Conservation (phyloP, 92 coral and sea anemone genomes). For the Pocillopora grandis region DNA sequence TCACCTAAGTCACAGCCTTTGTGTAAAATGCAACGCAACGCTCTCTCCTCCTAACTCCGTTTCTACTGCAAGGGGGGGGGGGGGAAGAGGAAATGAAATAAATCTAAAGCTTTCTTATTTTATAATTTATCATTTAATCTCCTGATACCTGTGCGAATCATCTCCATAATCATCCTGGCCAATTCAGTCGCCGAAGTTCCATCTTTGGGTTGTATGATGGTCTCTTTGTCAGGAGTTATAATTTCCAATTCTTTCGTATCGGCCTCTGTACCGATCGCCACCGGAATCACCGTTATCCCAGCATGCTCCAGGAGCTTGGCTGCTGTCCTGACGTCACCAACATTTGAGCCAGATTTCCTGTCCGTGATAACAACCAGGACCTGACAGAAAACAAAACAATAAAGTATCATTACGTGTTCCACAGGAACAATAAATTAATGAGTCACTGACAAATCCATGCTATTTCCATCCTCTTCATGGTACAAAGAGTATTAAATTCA, state of each 20-base stretch:
- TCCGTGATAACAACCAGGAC: constrained; percentile 80
- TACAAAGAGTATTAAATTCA: no score
- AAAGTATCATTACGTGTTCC: no score
- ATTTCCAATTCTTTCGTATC: constrained; percentile 69
- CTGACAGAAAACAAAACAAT: constrained; percentile 26
- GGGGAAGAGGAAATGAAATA: no score
- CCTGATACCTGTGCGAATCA: constrained; percentile 21
- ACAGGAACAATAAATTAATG: no score
- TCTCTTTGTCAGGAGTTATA: constrained; percentile 62
- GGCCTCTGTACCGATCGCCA: constrained; percentile 81
- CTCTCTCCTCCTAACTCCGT: no score
- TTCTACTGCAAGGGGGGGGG: no score
- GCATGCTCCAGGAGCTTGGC: constrained; percentile 64
- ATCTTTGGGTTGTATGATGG: constrained; percentile 55
- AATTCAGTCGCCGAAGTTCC: constrained; percentile 69
- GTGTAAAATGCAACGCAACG: no score
- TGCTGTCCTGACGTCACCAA: constrained; percentile 45
- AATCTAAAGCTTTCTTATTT: no score
- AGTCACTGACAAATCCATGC: no score
- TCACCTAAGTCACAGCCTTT: no score
- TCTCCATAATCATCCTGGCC: constrained; percentile 69
- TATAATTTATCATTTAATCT: no score
- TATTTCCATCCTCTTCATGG: no score
- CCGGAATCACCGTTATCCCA: constrained; percentile 77
- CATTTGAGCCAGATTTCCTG: constrained; percentile 70